phyloP scores from a whole-genome alignment of 2,888 invertebrate genomes.

The Acanthosepion pharaonis region DNA sequence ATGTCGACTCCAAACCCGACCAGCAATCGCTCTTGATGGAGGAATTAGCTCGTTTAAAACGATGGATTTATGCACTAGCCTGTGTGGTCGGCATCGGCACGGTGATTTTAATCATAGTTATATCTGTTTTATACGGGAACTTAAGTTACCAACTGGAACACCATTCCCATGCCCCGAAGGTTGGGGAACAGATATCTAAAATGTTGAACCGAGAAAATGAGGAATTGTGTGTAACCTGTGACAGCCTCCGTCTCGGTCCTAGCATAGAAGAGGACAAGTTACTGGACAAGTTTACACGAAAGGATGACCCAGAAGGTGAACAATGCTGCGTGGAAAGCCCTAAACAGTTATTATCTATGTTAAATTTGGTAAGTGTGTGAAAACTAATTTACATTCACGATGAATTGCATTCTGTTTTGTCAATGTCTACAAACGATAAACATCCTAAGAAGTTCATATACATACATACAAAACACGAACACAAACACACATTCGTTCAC shows the following conservation, averaged over 20 bases:
- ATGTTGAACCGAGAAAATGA: constrained; percentile 61
- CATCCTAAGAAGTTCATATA: neutral
- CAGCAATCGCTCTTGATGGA: neutral
- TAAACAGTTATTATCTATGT: constrained; percentile 60
- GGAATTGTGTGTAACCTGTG: constrained; percentile 66
- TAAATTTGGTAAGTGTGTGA: constrained; percentile 63
- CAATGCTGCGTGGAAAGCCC: constrained; percentile 69
- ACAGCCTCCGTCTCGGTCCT: constrained; percentile 64
- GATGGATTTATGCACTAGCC: constrained; percentile 60
- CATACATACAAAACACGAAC: neutral
- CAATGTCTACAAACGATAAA: neutral
- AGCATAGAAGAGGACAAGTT: constrained; percentile 65
- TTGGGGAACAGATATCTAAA: constrained; percentile 66
- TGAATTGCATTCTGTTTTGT: neutral
- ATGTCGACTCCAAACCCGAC: neutral
- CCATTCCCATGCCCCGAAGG: constrained; percentile 68
- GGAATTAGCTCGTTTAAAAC: constrained; percentile 53
- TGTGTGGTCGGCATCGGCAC: constrained; percentile 60
- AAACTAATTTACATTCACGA: neutral
- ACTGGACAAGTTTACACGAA: constrained; percentile 63
- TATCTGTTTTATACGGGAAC: constrained; percentile 64
- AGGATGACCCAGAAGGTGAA: constrained; percentile 59
- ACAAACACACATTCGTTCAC: neutral
- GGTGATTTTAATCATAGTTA: constrained; percentile 62
- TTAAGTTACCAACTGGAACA: constrained; percentile 64